Conservation (phyloP, 2,888 invertebrate species). For the Elmis aenea region DNA sequence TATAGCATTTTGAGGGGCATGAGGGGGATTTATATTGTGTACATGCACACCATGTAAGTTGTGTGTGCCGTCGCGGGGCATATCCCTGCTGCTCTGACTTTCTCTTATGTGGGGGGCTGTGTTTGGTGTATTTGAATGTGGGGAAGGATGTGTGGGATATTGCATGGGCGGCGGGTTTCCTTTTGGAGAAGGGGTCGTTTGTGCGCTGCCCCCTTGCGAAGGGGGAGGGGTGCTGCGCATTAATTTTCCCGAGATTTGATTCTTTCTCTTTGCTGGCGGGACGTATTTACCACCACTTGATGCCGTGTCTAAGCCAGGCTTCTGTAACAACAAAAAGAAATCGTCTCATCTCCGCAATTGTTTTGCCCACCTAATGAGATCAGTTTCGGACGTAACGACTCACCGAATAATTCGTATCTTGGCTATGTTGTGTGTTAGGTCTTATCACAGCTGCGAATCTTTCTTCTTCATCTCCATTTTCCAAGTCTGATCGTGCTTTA, state of each 20-base stretch:
- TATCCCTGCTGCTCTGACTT: constrained; percentile 10
- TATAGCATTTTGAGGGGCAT: constrained; percentile 36
- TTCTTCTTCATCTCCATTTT: constrained; percentile 91
- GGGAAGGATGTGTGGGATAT: constrained; percentile 27
- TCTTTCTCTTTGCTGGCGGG: constrained; percentile 75
- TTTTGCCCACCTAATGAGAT: no score
- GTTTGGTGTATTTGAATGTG: constrained; percentile 23
- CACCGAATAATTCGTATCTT: constrained; percentile 19
- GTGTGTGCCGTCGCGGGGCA: constrained; percentile 12
- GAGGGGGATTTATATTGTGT: constrained; percentile 39
- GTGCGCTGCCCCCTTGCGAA: constrained; percentile 36
- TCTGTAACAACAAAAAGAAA: constrained; percentile 5
- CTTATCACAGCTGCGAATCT: constrained; percentile 79
- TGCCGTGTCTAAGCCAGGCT: constrained; percentile 11
- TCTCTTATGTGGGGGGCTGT: constrained; percentile 20
- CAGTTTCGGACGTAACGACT: no score
- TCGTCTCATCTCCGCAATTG: not conserved
- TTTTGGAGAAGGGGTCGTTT: constrained; percentile 40
- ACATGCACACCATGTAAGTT: constrained; percentile 31
- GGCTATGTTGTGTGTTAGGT: constrained; percentile 40
- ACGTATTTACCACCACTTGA: constrained; percentile 61
- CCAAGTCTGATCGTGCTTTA: constrained; percentile 75
- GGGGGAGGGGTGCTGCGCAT: constrained; percentile 56
- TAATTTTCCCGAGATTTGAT: constrained; percentile 58
- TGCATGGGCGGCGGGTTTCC: constrained; percentile 31